A percentile compares a stretch with the other conserved stretches of the same genome.
Conservation (phyloP, 2,113 vertebrate species). For the Brachyistius frenatus region DNA sequence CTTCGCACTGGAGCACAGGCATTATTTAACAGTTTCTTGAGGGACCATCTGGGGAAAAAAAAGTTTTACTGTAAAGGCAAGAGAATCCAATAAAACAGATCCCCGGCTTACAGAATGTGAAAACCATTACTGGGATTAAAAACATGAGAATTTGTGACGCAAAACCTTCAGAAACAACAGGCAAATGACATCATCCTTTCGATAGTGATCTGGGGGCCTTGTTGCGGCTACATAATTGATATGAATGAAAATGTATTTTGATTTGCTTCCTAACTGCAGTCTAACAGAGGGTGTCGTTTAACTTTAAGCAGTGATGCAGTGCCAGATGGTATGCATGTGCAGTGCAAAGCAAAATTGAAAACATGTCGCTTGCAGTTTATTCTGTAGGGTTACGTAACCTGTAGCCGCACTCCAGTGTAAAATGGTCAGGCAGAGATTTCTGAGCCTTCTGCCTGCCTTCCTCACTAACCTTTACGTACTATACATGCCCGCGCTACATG, state of each 20-base stretch:
- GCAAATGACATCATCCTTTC: conserved; percentile 20
- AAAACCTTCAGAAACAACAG: neutral
- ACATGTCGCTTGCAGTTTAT: conserved; percentile 8
- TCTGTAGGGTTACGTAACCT: conserved; percentile 1
- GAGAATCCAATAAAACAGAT: conserved; percentile 14
- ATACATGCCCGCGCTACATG: neutral
- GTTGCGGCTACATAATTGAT: neutral
- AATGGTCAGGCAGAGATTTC: conserved; percentile 28
- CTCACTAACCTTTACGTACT: conserved; percentile 7
- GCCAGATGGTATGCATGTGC: conserved; percentile 30
- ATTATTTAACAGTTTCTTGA: conserved; percentile 5
- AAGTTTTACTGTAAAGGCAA: conserved; percentile 2
- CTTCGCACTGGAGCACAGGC: neutral
- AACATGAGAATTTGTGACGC: conserved; percentile 19
- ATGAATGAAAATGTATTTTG: neutral
- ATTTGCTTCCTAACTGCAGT: neutral
- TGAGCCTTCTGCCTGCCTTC: neutral
- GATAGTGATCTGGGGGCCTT: neutral
- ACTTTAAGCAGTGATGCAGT: neutral
- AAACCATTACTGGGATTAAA: conserved; percentile 36
- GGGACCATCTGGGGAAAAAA: conserved; percentile 18
- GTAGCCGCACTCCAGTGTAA: neutral
- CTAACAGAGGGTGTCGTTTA: neutral
- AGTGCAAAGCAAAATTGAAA: conserved; percentile 5
- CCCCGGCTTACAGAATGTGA: conserved; percentile 23